Evolutionary conservation across 2,888 invertebrate species (phyloP).

Genomic region (Catocala nupta): DNA sequence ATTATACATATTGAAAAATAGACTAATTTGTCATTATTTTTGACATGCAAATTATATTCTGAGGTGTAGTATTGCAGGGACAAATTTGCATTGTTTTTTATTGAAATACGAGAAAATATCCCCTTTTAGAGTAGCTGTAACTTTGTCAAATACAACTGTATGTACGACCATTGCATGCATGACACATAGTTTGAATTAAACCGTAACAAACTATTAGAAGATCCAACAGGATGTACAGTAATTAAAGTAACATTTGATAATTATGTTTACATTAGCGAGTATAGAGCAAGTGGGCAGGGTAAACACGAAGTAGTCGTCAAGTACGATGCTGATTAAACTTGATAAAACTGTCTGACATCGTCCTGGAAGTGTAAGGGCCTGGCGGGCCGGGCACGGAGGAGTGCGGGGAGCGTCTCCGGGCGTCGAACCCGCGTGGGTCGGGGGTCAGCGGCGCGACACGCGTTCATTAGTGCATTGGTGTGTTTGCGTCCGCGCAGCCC

Average conservation of each 20-base stretch:
- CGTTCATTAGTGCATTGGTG: slow-evolving; percentile 78
- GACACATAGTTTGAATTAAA: too few relatives aligned
- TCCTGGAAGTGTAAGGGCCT: slow-evolving; percentile 61
- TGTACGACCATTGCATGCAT: too few relatives aligned
- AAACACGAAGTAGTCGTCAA: slow-evolving; percentile 60
- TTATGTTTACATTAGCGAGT: slow-evolving; percentile 29
- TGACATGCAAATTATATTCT: too few relatives aligned
- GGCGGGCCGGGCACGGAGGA: slow-evolving; percentile 39
- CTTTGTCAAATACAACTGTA: too few relatives aligned
- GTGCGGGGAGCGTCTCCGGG: slow-evolving; percentile 63
- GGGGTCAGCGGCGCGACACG: slow-evolving; percentile 83
- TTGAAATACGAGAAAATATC: too few relatives aligned
- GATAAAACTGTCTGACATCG: slow-evolving; percentile 72
- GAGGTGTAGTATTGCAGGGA: too few relatives aligned
- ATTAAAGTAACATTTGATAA: slow-evolving; percentile 37
- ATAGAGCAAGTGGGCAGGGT: slow-evolving; percentile 54
- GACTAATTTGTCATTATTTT: too few relatives aligned
- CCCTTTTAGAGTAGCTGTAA: too few relatives aligned
- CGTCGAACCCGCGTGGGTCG: slow-evolving; percentile 85
- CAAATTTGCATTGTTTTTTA: too few relatives aligned
- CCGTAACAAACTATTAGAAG: slow-evolving; percentile 6
- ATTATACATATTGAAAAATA: too few relatives aligned
- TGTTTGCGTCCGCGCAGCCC: slow-evolving; percentile 63
- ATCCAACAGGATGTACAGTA: slow-evolving; percentile 51
- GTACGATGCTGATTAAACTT: slow-evolving; percentile 62